Evolutionary conservation across 2,888 invertebrate genomes (phyloP), one percentile per base, ranked within the genome.

Genomic region (Sicus ferrugineus): DNA sequence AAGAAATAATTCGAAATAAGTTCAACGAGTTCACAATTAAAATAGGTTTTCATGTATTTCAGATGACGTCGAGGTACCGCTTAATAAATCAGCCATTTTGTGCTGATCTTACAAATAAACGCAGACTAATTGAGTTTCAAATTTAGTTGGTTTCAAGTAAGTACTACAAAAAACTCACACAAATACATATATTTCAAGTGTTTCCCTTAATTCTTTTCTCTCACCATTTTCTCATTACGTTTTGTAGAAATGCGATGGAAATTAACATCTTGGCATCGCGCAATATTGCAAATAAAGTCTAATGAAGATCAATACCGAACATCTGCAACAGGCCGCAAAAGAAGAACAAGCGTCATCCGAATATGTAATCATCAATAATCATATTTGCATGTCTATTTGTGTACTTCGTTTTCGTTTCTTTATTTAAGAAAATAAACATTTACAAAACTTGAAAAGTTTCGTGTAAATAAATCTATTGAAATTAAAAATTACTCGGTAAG

Each of bases 211-310:
- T 19, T 63, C 16, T 21, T 63, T 42, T n/a, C 9, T 46, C 19
- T 19, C 7, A 9, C 7, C 7, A 16, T 59, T 68, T 56, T 50
- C 67, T 19, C 14, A 34, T 34, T 34, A 34, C 1, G 70, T 70
- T 70, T 70, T 61, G 31, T 73, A 79, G 79, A 66, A 66, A 59
- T 67, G 64, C 50, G 68, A 65, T 58, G 70, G 66, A 74, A 48
- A 72, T 14, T 31, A 30, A n/a, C 56, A 26, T 56, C 14, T 14
- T 34, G 59, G 52, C 16, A 16, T 7, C 3, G 14, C 26, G 5
- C 23, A 54, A 14, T 23, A 16, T 54, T 54, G 52, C 19, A 38
- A 54, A 54, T 14, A 59, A 59, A 11, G 7, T 34, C 14, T 9
- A 34, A 34, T 30, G n/a, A 7, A 26, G 30, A 14, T 26, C 14